phyloP scores from a whole-genome alignment of 2,888 invertebrate species.

The Latrodectus elegans region DNA sequence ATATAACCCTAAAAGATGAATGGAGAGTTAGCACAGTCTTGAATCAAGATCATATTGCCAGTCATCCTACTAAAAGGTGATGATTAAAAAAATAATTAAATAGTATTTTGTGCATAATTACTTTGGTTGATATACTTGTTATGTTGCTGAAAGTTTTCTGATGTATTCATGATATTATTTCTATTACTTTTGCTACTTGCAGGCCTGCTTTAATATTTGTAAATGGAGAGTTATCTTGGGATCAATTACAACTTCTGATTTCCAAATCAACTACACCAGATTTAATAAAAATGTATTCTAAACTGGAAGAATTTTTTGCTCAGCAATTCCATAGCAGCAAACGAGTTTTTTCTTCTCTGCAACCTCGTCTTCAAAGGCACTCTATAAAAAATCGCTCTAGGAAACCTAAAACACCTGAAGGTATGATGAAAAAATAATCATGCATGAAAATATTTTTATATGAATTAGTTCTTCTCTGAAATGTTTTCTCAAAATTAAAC shows the following conservation, averaged over 20 bases:
- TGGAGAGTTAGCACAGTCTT: constrained; percentile 82
- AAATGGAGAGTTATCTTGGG: constrained; percentile 94
- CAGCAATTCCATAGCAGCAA: constrained; percentile 98
- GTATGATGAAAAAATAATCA: constrained; percentile 48
- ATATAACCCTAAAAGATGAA: constrained; percentile 88
- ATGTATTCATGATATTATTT: not conserved
- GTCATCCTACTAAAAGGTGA: constrained; percentile 80
- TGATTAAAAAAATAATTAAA: no score
- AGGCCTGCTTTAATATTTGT: constrained; percentile 92
- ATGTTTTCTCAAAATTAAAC: not conserved
- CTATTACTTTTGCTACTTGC: constrained; percentile 71
- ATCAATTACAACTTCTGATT: constrained; percentile 96
- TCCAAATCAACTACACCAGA: constrained; percentile 97
- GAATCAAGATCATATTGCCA: constrained; percentile 74
- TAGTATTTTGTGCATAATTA: no score
- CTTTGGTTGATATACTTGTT: no score
- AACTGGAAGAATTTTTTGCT: constrained; percentile 97
- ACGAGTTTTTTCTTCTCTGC: constrained; percentile 86
- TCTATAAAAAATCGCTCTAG: constrained; percentile 69
- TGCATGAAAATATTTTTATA: not conserved
- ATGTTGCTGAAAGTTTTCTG: no score
- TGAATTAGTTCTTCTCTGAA: not conserved
- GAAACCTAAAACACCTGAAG: constrained; percentile 72
- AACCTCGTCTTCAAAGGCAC: constrained; percentile 76
- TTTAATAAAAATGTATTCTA: constrained; percentile 95